These are phyloP conservation scores for Setophaga coronata DNA, from an alignment of 2,113 vertebrate species.

Conservation along the genomic window DNA sequence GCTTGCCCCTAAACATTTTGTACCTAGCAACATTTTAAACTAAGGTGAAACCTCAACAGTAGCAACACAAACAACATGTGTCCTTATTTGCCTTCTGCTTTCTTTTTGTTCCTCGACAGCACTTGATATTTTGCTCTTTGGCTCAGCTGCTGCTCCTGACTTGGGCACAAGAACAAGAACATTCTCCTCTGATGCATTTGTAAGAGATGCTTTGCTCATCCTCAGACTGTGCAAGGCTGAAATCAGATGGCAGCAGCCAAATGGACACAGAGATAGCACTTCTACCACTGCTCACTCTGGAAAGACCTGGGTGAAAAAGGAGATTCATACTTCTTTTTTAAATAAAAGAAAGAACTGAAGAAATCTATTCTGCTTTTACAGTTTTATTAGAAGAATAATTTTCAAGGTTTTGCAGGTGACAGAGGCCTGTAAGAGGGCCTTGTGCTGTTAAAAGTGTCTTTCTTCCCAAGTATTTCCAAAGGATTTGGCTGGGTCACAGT, in stretches of 20 bases:
- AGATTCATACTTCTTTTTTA: neutral
- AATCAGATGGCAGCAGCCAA: conserved; percentile 4
- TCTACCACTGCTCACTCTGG: neutral
- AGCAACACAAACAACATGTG: neutral
- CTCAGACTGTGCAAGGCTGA: neutral
- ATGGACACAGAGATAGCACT: neutral
- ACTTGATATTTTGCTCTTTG: neutral
- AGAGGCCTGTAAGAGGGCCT: neutral
- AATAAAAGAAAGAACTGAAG: neutral
- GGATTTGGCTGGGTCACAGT: neutral
- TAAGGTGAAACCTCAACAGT: neutral
- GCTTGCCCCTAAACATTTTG: neutral
- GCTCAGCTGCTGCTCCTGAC: conserved; percentile 22
- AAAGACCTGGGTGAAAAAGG: neutral
- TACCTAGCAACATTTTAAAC: neutral
- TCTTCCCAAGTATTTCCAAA: neutral
- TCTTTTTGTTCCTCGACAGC: neutral
- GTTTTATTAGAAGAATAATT: neutral
- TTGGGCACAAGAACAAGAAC: neutral
- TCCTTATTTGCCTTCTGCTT: neutral
- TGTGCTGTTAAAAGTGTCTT: neutral
- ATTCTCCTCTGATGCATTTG: neutral
- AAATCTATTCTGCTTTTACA: neutral
- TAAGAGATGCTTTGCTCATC: neutral
- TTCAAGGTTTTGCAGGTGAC: neutral